phyloP scores from a whole-genome alignment of 1,140 invertebrate species.

The Chrysopa pallens region DNA sequence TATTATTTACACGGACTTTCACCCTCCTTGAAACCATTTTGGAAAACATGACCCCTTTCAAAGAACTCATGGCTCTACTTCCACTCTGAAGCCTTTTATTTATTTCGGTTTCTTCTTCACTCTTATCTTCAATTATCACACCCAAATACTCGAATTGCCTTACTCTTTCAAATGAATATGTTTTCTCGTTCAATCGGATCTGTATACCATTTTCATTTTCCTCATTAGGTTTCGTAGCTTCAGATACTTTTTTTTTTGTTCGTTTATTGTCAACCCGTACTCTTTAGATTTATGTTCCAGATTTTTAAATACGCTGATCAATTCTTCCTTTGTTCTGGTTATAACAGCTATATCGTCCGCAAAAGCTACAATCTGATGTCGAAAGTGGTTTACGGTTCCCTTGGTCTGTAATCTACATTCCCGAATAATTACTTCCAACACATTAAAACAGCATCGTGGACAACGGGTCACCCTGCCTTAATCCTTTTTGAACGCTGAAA shows the following conservation, averaged over 20 bases:
- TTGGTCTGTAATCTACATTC: not conserved
- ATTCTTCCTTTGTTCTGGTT: not conserved
- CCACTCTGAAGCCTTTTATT: not conserved
- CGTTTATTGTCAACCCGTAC: not conserved
- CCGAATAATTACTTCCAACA: conserved; percentile 2
- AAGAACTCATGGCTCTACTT: not conserved
- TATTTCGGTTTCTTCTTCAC: not conserved
- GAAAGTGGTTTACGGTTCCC: too few species aligned
- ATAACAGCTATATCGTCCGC: conserved; percentile 6
- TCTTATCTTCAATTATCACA: conserved; percentile 1
- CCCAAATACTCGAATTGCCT: conserved; percentile 3
- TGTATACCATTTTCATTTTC: not conserved
- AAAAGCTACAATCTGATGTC: conserved; percentile 1
- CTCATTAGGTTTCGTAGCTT: not conserved
- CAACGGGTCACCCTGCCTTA: conserved; percentile 7
- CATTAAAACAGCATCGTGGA: conserved; percentile 6
- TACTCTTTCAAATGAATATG: not conserved
- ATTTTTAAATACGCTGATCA: too few species aligned
- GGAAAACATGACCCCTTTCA: not conserved
- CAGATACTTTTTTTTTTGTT: not conserved
- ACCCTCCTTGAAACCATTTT: not conserved
- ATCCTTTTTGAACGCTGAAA: conserved; percentile 3
- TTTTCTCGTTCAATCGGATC: not conserved
- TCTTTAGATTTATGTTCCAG: too few species aligned
- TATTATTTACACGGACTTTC: conserved; percentile 1